Evolutionary conservation across 2,797 vertebrate genomes (phyloP), one percentile per base, ranked within the genome.

Genomic region (Phataginus tetradactyla): DNA sequence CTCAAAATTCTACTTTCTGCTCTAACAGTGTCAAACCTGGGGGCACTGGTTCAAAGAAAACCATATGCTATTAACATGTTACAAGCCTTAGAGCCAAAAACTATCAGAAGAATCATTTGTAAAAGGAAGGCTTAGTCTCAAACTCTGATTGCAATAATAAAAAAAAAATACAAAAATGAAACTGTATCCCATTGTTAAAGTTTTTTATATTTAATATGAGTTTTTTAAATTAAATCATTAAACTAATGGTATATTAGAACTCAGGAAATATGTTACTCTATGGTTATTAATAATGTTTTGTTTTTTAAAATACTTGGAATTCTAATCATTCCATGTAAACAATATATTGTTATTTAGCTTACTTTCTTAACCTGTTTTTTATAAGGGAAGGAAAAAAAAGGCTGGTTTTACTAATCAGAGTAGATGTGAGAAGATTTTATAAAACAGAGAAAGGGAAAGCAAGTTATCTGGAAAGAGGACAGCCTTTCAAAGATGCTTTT

Each of bases 401-500:
- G 14, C 75, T 94, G 72, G 32, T 93, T 96, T 86, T 87, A 49
- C 32, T 90, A 83, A 69, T 66, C 1, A 34, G 34, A 84, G 74
- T 34, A 95, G 39, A 63, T 79, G 14, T n/a, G 57, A 95, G 74
- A 80, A 93, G 78, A 80, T 86, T 91, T 85, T 90, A 39, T 71
- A 34, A 86, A 93, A 93, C 68, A 90, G 34, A 71, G 29, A 83
- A 91, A 77, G 11, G 55, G 63, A 34, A 59, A 42, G 3, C 1
- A 14, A 88, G 75, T 61, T 91, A 68, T 83, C 61, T 93, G 72
- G 49, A 37, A 69, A 86, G 51, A 85, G 5, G 45, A 32, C 34
- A 91, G n/a, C 74, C 34, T 89, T 94, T 71, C 74, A 42, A 94
- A 86, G 71, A 94, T 94, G 20, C 93, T 97, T 98, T 71, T 96